Percentiles rank a stretch among this genome's conserved stretches.
Evolutionary conservation across 2,797 vertebrate genomes (phyloP).

Genomic region (Chanos chanos): DNA sequence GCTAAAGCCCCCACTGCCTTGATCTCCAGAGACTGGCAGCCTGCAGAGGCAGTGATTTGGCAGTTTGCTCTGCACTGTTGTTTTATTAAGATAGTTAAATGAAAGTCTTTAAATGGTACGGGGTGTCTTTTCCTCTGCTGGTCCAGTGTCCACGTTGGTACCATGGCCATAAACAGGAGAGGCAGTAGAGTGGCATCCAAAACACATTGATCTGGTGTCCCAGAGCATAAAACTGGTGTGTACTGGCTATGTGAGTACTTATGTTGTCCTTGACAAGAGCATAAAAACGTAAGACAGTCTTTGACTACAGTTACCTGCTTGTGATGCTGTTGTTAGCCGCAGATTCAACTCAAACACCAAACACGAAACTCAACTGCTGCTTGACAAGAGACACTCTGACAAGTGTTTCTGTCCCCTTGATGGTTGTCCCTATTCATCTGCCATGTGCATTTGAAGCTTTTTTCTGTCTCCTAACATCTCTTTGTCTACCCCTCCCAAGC

Average conservation of each 20-base stretch:
- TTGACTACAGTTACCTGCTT: constrained; percentile 18
- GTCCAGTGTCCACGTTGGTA: too few relatives aligned
- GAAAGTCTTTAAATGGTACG: too few relatives aligned
- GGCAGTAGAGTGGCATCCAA: too few relatives aligned
- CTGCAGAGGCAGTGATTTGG: too few relatives aligned
- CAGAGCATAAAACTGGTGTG: too few relatives aligned
- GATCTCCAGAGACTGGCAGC: too few relatives aligned
- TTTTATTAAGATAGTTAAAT: too few relatives aligned
- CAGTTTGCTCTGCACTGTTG: too few relatives aligned
- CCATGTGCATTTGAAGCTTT: constrained; percentile 13
- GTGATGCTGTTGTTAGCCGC: constrained; percentile 1
- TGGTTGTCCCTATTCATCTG: constrained; percentile 32
- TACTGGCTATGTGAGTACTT: constrained; percentile 19
- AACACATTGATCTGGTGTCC: too few relatives aligned
- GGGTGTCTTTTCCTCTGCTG: too few relatives aligned
- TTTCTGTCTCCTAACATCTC: constrained; percentile 13
- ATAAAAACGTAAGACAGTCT: background rate
- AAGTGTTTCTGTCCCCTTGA: constrained; percentile 34
- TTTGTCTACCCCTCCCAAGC: constrained; percentile 13
- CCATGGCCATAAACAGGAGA: too few relatives aligned
- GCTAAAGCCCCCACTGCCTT: too few relatives aligned
- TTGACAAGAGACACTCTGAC: constrained; percentile 24
- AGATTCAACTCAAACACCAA: constrained; percentile 14
- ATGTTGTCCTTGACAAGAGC: constrained; percentile 23
- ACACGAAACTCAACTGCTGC: constrained; percentile 16